phyloP scores from a whole-genome alignment of 2,113 vertebrate genomes.

The Potamarius usumacintae region DNA sequence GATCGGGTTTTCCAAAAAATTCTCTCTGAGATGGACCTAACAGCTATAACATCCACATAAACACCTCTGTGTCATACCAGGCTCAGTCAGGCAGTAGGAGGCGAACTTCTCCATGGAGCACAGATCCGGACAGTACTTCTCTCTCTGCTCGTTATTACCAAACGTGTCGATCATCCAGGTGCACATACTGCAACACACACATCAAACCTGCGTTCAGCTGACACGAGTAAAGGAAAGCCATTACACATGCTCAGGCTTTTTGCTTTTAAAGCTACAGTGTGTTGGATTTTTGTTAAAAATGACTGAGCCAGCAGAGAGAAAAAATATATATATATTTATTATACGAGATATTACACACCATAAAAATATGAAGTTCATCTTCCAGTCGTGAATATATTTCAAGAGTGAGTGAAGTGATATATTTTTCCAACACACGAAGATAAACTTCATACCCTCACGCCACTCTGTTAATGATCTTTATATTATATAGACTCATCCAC shows the following conservation, averaged over 20 bases:
- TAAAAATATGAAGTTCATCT: too few species aligned
- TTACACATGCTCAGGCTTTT: not conserved
- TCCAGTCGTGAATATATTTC: too few species aligned
- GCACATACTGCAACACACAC: conserved; percentile 83
- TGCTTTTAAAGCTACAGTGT: not conserved
- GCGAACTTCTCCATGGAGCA: conserved; percentile 93
- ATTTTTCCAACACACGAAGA: too few species aligned
- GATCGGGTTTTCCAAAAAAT: not conserved
- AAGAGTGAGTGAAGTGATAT: too few species aligned
- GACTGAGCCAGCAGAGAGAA: too few species aligned
- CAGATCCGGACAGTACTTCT: conserved; percentile 83
- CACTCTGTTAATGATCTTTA: too few species aligned
- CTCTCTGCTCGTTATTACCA: conserved; percentile 83
- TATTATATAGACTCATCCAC: too few species aligned
- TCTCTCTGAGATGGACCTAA: not conserved
- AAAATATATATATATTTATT: too few species aligned
- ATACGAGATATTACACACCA: too few species aligned
- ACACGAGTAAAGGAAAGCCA: not conserved
- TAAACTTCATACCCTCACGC: too few species aligned
- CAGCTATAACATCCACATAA: not conserved
- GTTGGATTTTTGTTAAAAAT: not conserved
- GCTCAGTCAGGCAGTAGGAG: conserved; percentile 96
- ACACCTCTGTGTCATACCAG: conserved; percentile 75
- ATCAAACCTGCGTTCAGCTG: conserved; percentile 5
- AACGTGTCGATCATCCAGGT: conserved; percentile 96